phyloP scores from a whole-genome alignment of 1,140 invertebrate genomes.

The Sipha flava region DNA sequence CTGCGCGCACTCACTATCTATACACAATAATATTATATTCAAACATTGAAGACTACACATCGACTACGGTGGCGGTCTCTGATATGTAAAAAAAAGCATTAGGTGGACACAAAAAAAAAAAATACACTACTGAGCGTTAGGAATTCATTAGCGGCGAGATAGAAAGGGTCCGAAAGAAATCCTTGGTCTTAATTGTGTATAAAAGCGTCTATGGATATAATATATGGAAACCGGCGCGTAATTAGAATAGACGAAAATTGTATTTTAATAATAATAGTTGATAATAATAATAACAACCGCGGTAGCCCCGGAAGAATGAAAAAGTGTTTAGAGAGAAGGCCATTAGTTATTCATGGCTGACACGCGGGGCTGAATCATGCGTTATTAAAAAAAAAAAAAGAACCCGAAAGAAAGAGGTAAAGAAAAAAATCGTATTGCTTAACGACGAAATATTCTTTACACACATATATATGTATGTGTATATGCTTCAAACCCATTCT shows the following conservation, averaged over 20 bases:
- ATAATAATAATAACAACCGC: constrained; percentile 27
- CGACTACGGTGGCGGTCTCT: not conserved
- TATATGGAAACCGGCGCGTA: constrained; percentile 23
- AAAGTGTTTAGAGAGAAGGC: constrained; percentile 32
- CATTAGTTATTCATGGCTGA: constrained; percentile 33
- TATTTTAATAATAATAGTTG: constrained; percentile 31
- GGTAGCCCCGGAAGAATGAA: constrained; percentile 32
- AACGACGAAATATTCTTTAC: constrained; percentile 28
- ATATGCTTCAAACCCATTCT: constrained; percentile 21
- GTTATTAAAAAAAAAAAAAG: constrained; percentile 24
- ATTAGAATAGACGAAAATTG: constrained; percentile 31
- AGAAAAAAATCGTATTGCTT: constrained; percentile 18
- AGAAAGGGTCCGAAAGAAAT: constrained; percentile 17
- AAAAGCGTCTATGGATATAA: constrained; percentile 11
- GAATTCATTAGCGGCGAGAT: constrained; percentile 28
- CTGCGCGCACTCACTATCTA: not conserved
- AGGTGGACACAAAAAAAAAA: not conserved
- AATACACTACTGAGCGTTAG: not conserved
- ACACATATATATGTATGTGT: not conserved
- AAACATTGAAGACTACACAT: not conserved
- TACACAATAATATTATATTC: not conserved
- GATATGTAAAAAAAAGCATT: constrained; percentile 17
- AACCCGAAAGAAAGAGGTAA: constrained; percentile 12
- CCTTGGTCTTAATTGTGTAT: constrained; percentile 23
- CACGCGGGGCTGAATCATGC: constrained; percentile 32